phyloP scores from a whole-genome alignment of 2,113 vertebrate species.

The Psittacula cyanocephala region DNA sequence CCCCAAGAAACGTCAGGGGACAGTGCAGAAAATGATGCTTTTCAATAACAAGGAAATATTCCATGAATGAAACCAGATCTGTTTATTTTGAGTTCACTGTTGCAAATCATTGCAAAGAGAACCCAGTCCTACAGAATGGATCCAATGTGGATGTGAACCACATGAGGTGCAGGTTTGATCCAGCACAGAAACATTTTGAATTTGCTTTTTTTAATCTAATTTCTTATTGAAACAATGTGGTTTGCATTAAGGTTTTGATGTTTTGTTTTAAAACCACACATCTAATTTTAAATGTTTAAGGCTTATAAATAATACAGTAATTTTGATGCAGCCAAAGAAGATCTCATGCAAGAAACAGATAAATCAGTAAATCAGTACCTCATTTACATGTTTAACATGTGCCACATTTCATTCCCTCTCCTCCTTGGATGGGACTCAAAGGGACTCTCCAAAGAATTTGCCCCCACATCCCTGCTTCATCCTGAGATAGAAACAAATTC shows the following conservation, averaged over 20 bases:
- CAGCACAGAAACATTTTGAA: slow-evolving; percentile 49
- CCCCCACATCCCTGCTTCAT: slow-evolving; percentile 35
- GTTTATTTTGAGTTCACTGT: slow-evolving; percentile 63
- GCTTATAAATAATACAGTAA: slow-evolving; percentile 71
- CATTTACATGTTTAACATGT: slow-evolving; percentile 65
- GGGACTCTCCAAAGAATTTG: slow-evolving; percentile 51
- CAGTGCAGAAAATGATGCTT: slow-evolving; percentile 42
- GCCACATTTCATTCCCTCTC: slow-evolving; percentile 64
- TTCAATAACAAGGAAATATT: slow-evolving; percentile 66
- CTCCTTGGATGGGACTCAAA: slow-evolving; percentile 61
- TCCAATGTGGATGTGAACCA: slow-evolving; percentile 39
- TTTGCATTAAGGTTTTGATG: slow-evolving; percentile 71
- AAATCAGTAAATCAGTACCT: slow-evolving; percentile 60
- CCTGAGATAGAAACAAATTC: slow-evolving; percentile 34
- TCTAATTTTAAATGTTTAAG: slow-evolving; percentile 74
- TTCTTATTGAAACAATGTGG: slow-evolving; percentile 71
- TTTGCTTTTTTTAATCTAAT: slow-evolving; percentile 45
- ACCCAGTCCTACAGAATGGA: slow-evolving; percentile 17
- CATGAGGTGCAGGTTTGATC: slow-evolving; percentile 62
- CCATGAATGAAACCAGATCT: slow-evolving; percentile 65
- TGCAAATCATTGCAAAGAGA: slow-evolving; percentile 55
- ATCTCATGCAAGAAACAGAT: slow-evolving; percentile 68
- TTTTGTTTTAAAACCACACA: slow-evolving; percentile 72
- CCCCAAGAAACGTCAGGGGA: slow-evolving; percentile 20
- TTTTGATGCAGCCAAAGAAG: slow-evolving; percentile 61